Evolutionary conservation across 2,113 vertebrate species (phyloP), one percentile per base, ranked within the genome.

Genomic region (Lasiurus cinereus): DNA sequence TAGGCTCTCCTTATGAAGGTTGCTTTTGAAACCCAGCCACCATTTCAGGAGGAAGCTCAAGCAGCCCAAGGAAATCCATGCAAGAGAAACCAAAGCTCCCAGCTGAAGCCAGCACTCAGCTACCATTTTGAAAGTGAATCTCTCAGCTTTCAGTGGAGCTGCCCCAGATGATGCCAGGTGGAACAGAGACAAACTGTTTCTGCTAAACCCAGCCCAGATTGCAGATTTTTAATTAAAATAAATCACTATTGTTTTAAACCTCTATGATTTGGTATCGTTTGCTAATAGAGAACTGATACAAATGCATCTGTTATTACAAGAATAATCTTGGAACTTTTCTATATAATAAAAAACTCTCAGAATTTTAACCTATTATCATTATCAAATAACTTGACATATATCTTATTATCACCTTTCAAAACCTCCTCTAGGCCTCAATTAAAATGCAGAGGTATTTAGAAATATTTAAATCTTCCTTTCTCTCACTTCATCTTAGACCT

Each of bases 381-480:
- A 91, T 31, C n/a, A 89, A 86, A 66, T n/a, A 64, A 88, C 50
- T 43, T 83, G 46, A 50, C 52, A 29, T 6, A 0, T 36, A 67
- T 27, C 43, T 91, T 87, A 33, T 93, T 90, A 18, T 70, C 73
- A 33, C 31, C 72, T 83, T 69, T 87, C 74, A 89, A 62, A 74
- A 85, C 52, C 5, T 91, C 56, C 72, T 72, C 27, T 54, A 62
- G 92, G 80, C 48, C 76, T 66, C 36, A 9, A 69, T 93, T 72
- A 87, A 96, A 94, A 95, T 72, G 39, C 84, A 93, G 83, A 92
- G 21, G 29, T 67, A 76, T 88, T 95, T 72, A 54, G 33, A 91
- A 80, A 80, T 76, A 21, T 13, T 33, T 24, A 24, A 73, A 88
- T 93, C 67, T 31, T 93, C 66, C 27, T 85, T 89, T 93, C 84